These are phyloP conservation scores for Clostera curtula DNA, from an alignment of 2,888 invertebrate species.

Conservation along the genomic window DNA sequence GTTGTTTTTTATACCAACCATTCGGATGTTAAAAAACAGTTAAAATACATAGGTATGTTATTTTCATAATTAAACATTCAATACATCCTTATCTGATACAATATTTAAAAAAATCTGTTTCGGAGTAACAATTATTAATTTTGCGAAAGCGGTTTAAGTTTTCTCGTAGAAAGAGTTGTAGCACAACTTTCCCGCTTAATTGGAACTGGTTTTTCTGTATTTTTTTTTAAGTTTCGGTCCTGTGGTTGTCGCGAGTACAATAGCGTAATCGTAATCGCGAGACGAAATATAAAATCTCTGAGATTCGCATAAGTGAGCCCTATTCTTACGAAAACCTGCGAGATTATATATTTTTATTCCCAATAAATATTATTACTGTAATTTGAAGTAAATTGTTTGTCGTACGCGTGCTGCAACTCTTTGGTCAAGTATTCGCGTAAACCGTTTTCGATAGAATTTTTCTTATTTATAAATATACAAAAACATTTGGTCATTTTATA, in stretches of 20 bases:
- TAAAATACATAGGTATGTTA: slow-evolving; percentile 49
- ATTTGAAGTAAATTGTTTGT: slow-evolving; percentile 9
- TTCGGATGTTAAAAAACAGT: slow-evolving; percentile 40
- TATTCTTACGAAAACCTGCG: slow-evolving; percentile 33
- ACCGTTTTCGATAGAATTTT: slow-evolving; percentile 29
- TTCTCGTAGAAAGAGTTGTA: slow-evolving; percentile 12
- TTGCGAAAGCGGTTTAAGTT: slow-evolving; percentile 27
- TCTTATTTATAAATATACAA: slow-evolving; percentile 55
- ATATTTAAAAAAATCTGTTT: slow-evolving; percentile 31
- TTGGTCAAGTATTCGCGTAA: slow-evolving; percentile 18
- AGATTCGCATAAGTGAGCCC: slow-evolving; percentile 57
- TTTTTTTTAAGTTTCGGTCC: slow-evolving; percentile 21
- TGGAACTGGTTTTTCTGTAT: slow-evolving; percentile 5
- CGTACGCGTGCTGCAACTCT: slow-evolving; percentile 23
- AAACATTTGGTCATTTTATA: slow-evolving; percentile 51
- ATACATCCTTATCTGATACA: slow-evolving; percentile 46
- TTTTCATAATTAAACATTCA: slow-evolving; percentile 49
- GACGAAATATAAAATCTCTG: slow-evolving; percentile 46
- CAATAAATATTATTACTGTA: slow-evolving; percentile 12
- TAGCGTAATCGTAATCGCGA: slow-evolving; percentile 18
- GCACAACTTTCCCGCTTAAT: slow-evolving; percentile 9
- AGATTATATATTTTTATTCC: slow-evolving; percentile 41
- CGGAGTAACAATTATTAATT: slow-evolving; percentile 47
- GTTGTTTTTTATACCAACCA: slow-evolving; percentile 28
- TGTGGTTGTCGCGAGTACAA: slow-evolving; percentile 19